Conservation (phyloP, 2,888 invertebrate genomes). For the Lasioglossum villosulum region DNA sequence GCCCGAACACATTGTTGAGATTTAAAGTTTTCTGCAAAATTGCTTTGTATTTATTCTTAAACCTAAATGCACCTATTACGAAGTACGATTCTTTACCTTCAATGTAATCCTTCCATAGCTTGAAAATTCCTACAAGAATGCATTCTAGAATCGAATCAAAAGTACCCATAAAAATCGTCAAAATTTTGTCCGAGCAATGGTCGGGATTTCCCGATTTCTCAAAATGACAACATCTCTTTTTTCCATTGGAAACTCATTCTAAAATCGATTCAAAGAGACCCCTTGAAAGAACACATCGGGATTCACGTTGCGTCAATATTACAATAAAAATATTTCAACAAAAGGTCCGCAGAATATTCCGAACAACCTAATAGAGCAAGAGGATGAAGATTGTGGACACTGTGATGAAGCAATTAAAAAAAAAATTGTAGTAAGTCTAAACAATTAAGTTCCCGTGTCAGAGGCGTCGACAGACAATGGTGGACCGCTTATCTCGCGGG, state of each 20-base stretch:
- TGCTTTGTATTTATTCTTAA: not conserved
- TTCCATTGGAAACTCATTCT: not conserved
- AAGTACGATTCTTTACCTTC: not conserved
- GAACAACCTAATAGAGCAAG: not conserved
- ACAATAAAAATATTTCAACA: not conserved
- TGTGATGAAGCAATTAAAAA: not conserved
- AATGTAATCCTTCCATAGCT: not conserved
- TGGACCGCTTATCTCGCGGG: slow-evolving; percentile 39
- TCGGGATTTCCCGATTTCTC: too few relatives aligned
- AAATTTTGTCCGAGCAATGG: not conserved
- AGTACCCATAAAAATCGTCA: not conserved
- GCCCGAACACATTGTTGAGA: too few relatives aligned
- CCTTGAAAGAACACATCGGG: not conserved
- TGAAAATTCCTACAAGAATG: too few relatives aligned
- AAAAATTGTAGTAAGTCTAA: not conserved
- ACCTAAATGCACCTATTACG: not conserved
- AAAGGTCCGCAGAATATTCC: not conserved
- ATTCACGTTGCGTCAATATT: not conserved
- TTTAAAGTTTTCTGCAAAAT: not conserved
- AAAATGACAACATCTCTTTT: too few relatives aligned
- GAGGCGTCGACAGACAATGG: slow-evolving; percentile 29
- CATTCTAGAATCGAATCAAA: too few relatives aligned
- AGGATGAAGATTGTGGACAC: not conserved
- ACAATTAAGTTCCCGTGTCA: slow-evolving; percentile 18
- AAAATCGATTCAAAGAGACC: not conserved